phyloP scores from a whole-genome alignment of 1,140 invertebrate genomes.

The Bilobella aurantiaca region DNA sequence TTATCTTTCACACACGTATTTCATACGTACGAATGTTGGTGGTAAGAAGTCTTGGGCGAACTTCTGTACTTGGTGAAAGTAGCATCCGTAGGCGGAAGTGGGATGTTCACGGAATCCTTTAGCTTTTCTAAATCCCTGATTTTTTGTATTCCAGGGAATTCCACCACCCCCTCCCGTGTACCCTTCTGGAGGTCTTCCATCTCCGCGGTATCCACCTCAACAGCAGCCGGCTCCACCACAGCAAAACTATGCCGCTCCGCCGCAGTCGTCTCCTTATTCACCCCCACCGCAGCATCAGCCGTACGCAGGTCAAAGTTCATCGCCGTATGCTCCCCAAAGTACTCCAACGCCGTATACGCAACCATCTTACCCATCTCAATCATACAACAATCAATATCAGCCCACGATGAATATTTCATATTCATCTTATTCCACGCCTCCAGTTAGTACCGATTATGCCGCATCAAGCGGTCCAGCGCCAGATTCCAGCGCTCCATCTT shows the following conservation, averaged over 20 bases:
- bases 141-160: background rate
- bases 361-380: background rate
- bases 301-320: background rate
- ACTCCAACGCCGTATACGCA: background rate
- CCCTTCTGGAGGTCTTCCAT: background rate
- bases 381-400: no score
- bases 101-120: no score
- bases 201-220: background rate
- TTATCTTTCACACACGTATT: no score
- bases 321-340: background rate
- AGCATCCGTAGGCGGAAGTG: no score
- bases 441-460: no score
- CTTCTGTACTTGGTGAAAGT: no score
- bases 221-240: background rate
- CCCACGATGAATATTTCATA: no score
- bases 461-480: background rate
- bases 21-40: no score
- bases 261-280: background rate
- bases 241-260: slow-evolving; percentile 8
- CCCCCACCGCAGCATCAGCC: background rate
- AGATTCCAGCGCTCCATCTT: slow-evolving; percentile 11
- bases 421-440: no score
- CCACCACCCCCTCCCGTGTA: slow-evolving; percentile 17
- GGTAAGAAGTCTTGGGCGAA: no score
- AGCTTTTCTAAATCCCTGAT: background rate